Conservation (phyloP, 1,140 invertebrate genomes). For the Acromyrmex charruanus region DNA sequence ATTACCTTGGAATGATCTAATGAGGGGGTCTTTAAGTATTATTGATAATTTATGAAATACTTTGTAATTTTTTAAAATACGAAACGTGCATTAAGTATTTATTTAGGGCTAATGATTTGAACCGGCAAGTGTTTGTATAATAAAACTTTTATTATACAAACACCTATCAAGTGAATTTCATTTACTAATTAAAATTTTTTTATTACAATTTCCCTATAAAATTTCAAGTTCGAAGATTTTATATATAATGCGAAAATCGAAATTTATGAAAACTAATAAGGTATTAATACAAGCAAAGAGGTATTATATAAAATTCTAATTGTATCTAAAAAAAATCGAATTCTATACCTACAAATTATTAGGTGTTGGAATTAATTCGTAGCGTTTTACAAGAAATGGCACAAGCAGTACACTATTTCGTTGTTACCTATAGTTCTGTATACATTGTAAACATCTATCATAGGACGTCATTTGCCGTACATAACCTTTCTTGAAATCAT, state of each 20-base stretch:
- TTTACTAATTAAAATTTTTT: not conserved
- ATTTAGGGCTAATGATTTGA: not conserved
- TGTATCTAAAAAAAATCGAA: too few relatives aligned
- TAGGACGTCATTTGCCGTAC: too few relatives aligned
- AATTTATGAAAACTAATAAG: not conserved
- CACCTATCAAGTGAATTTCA: not conserved
- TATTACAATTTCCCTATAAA: not conserved
- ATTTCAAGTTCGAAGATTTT: not conserved
- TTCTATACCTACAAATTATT: too few relatives aligned
- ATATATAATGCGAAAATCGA: not conserved
- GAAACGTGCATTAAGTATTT: not conserved
- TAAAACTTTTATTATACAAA: not conserved
- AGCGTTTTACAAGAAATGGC: too few relatives aligned
- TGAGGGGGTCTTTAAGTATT: not conserved
- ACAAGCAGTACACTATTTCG: too few relatives aligned
- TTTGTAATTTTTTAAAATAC: not conserved
- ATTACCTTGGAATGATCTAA: not conserved
- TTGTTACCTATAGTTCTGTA: too few relatives aligned
- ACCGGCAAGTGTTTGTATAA: too few relatives aligned
- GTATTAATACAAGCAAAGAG: not conserved
- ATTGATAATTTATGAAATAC: not conserved
- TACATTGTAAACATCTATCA: too few relatives aligned
- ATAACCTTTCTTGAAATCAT: too few relatives aligned
- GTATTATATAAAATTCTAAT: not conserved
- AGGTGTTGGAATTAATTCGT: too few relatives aligned